Percentiles rank a stretch among this genome's conserved stretches.
Conservation (phyloP, 2,113 vertebrate species). For the Carassius gibelio region DNA sequence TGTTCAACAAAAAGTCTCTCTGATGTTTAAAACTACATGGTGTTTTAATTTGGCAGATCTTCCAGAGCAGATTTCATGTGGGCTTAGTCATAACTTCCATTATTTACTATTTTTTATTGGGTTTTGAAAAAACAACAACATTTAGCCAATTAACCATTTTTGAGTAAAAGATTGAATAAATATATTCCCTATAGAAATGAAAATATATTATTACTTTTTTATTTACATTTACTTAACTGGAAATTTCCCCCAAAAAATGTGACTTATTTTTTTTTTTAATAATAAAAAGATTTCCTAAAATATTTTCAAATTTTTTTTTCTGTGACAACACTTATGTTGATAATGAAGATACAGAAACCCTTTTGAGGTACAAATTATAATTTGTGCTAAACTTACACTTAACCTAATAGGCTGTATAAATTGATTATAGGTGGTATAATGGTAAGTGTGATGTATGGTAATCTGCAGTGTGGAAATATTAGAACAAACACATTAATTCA, state of each 20-base stretch:
- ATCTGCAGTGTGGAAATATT: neutral
- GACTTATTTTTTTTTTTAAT: too few species aligned
- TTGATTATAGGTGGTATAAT: neutral
- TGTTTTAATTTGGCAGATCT: neutral
- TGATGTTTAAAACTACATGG: neutral
- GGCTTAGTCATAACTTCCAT: neutral
- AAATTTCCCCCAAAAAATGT: neutral
- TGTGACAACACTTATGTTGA: neutral
- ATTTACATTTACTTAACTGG: neutral
- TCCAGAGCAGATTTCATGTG: neutral
- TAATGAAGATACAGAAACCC: too few species aligned
- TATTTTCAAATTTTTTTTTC: neutral
- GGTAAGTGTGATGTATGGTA: neutral
- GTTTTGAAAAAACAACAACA: neutral
- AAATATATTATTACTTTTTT: neutral
- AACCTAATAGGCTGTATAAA: neutral
- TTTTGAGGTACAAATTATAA: neutral
- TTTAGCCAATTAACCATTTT: neutral
- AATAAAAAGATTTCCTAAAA: too few species aligned
- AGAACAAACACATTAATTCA: conserved; percentile 6
- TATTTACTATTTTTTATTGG: too few species aligned
- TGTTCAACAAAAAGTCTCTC: neutral
- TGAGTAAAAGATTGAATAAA: neutral
- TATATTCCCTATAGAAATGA: neutral
- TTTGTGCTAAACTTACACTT: neutral